Base-by-base conservation (phyloP, 2,113 vertebrate species). In the Scartelaos histophorus region DNA sequence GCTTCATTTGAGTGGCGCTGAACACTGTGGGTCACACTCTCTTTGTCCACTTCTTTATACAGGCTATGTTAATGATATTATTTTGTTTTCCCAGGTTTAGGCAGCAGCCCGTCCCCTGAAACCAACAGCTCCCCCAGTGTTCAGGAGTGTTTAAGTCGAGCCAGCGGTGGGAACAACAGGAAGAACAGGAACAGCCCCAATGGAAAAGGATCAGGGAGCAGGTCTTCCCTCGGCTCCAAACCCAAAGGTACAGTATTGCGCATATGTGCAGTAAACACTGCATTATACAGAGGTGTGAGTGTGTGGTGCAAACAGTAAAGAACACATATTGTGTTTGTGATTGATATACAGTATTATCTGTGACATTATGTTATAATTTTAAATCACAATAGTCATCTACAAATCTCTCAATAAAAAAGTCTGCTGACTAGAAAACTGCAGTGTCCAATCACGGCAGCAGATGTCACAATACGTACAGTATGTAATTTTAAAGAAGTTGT, bases 71-170 rank as follows among this genome's bases (percentile, higher is more conserved):
- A 83, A 34, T 34, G 71, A n/a, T 65, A 22, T 80, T 4, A 12
- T 25, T 71, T 5, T 62, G 11, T 84, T 70, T 78, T 60, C 71
- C 19, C 68, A 90, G 91, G 76, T 79, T 72, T 86, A 1, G 83
- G 79, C 70, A 80, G 77, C 7, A 84, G 81, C 68, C 74, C 71
- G 0, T 61, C 22, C 35, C 16, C 17, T 15, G 22, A 71, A 43
- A 51, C 1, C 24, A 72, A 45, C 10, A 67, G 17, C 66, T 2
- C 46, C 0, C 80, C 91, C 70, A 90, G 82, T 0, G 83, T 91
- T 71, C 88, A 89, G 66, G 89, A 53, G 75, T 92, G 91, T 80
- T 70, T 92, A 70, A 89, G 2, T 45, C 85, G 91, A 64, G 87
- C 77, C 0, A 5, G n/a, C 0, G 3, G 71, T 12, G 71, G 68